phyloP scores from a whole-genome alignment of 2,888 invertebrate species.

The Ptychoptera contaminata region DNA sequence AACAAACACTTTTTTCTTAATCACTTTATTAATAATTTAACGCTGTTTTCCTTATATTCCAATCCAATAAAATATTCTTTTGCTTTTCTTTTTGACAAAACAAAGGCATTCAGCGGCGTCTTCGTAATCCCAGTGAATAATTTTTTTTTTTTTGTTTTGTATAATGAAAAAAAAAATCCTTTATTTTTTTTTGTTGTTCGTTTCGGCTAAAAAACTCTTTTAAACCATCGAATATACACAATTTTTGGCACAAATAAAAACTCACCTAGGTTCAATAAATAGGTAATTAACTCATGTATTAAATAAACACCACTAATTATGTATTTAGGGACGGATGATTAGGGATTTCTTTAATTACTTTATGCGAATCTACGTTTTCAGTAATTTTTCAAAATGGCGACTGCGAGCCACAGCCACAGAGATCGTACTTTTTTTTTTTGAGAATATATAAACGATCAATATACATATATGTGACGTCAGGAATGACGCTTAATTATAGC shows the following conservation, averaged over 20 bases:
- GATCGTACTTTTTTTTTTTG: no score
- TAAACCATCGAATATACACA: background rate
- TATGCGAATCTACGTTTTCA: no score
- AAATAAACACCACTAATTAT: constrained; percentile 2
- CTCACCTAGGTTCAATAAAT: constrained; percentile 3
- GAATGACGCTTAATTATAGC: no score
- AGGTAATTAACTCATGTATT: background rate
- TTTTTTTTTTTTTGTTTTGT: background rate
- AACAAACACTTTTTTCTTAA: no score
- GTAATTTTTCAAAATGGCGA: no score
- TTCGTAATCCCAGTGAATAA: background rate
- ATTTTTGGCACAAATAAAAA: background rate
- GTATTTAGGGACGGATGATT: constrained; percentile 3
- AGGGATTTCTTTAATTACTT: background rate
- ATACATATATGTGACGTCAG: no score
- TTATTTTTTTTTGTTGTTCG: background rate
- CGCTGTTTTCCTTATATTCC: no score
- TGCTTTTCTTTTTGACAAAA: background rate
- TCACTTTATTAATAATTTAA: no score
- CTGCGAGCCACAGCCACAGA: no score
- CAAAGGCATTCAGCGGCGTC: constrained; percentile 3
- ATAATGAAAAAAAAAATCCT: no score
- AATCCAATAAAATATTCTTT: no score
- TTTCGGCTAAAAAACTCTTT: background rate
- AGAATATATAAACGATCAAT: no score